phyloP scores from a whole-genome alignment of 2,797 vertebrate genomes.

The Sebastes matsubarae region DNA sequence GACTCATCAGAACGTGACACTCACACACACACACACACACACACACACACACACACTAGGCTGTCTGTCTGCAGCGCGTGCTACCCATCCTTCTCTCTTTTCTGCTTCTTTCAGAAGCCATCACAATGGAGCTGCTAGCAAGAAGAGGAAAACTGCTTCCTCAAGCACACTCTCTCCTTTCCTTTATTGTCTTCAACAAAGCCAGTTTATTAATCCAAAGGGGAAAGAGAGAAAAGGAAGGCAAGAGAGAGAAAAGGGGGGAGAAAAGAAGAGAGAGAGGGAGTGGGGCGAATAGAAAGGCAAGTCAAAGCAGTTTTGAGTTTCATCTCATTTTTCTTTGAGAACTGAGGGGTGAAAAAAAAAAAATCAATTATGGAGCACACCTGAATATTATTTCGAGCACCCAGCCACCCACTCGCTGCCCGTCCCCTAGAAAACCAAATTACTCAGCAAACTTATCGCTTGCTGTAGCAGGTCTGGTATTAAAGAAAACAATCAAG shows the following conservation, averaged over 20 bases:
- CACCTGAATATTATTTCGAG: slow-evolving; percentile 99
- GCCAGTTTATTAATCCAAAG: slow-evolving; percentile 85
- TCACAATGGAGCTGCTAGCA: slow-evolving; percentile 71
- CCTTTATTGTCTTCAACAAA: slow-evolving; percentile 85
- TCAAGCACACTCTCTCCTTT: slow-evolving; percentile 74
- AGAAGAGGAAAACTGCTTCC: slow-evolving; percentile 79
- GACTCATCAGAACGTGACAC: slow-evolving; percentile 63
- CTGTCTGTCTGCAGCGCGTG: slow-evolving; percentile 40
- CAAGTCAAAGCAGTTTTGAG: slow-evolving; percentile 84
- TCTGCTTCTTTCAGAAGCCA: slow-evolving; percentile 57
- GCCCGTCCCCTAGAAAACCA: slow-evolving; percentile 88
- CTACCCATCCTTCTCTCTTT: slow-evolving; percentile 44
- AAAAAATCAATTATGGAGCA: slow-evolving; percentile 98
- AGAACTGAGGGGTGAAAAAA: slow-evolving; percentile 84
- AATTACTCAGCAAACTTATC: slow-evolving; percentile 99
- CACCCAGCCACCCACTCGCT: slow-evolving; percentile 79
- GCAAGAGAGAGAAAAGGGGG: slow-evolving; percentile 11
- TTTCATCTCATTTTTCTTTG: slow-evolving; percentile 84
- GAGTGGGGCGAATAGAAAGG: slow-evolving; percentile 72
- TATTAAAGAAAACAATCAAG: slow-evolving; percentile 99
- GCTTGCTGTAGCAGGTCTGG: slow-evolving; percentile 98
- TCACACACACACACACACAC: slow-evolving; percentile 4
- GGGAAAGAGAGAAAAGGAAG: slow-evolving; percentile 57
- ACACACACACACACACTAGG: background rate
- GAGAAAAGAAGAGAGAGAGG: slow-evolving; percentile 26